Percentiles rank a stretch among this genome's conserved stretches.
phyloP scores from a whole-genome alignment of 37 sponge, comb jelly and placozoan species.

The Ephydatia muelleri region DNA sequence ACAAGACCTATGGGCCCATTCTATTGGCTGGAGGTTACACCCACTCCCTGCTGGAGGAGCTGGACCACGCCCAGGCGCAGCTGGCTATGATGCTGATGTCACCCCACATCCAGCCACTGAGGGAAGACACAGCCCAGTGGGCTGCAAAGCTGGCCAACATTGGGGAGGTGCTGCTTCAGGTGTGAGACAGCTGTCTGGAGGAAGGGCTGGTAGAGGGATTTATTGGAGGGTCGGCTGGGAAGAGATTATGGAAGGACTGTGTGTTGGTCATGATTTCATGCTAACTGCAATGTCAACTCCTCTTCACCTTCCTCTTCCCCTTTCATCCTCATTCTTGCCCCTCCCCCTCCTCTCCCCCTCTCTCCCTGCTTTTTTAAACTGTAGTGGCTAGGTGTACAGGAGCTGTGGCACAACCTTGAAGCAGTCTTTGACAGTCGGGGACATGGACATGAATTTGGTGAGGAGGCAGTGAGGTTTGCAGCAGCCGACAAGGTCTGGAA shows the following conservation, averaged over 20 bases:
- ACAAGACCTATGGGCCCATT: constrained; percentile 63
- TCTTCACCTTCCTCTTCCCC: neutral
- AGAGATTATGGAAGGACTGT: neutral
- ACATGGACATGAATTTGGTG: constrained; percentile 61
- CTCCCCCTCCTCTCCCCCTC: neutral
- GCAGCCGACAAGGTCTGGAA: constrained; percentile 69
- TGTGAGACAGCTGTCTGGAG: neutral
- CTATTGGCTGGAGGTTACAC: constrained; percentile 65
- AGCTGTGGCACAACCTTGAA: constrained; percentile 85
- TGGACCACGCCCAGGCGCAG: constrained; percentile 75
- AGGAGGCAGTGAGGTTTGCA: constrained; percentile 73
- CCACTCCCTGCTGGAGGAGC: constrained; percentile 78
- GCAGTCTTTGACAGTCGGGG: constrained; percentile 69
- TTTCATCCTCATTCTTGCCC: neutral
- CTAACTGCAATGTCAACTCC: too few relatives aligned
- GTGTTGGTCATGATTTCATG: neutral
- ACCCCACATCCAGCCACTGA: constrained; percentile 67
- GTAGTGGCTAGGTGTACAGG: constrained; percentile 87
- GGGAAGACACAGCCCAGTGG: constrained; percentile 82
- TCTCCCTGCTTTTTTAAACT: neutral
- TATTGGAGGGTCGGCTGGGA: neutral
- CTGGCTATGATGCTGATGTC: constrained; percentile 86
- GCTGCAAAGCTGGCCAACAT: constrained; percentile 73
- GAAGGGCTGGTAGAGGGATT: neutral
- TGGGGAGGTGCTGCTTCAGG: constrained; percentile 73